Percentiles rank a stretch among this genome's conserved stretches.
Conservation (phyloP, 2,113 vertebrate species). For the Kryptolebias marmoratus region DNA sequence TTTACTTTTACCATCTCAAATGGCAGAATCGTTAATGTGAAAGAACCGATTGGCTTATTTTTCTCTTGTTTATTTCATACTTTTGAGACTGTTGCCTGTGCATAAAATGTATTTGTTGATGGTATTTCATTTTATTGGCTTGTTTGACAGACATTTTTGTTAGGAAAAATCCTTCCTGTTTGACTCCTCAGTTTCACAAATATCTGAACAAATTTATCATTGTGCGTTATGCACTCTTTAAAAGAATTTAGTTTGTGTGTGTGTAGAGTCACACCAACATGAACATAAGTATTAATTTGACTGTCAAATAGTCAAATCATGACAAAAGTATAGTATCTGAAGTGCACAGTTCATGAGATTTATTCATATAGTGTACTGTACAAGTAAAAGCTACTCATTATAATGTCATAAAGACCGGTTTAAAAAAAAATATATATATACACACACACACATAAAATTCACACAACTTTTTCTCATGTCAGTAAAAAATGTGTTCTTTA, state of each 20-base stretch:
- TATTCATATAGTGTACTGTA: too few species aligned
- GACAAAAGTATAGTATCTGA: constrained; percentile 1
- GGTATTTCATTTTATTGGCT: neutral
- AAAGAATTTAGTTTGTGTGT: neutral
- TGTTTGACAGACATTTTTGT: neutral
- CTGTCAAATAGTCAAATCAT: neutral
- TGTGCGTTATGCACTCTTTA: too few species aligned
- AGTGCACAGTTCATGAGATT: constrained; percentile 29
- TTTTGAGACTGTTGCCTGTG: neutral
- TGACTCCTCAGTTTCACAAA: neutral
- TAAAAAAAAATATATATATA: too few species aligned
- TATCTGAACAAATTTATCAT: neutral
- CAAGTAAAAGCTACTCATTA: too few species aligned
- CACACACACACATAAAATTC: too few species aligned
- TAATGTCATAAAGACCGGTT: too few species aligned
- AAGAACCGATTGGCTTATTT: neutral
- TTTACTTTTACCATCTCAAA: neutral
- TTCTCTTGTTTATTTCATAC: constrained; percentile 1
- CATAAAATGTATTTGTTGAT: neutral
- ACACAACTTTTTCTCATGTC: too few species aligned
- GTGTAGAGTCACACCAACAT: constrained; percentile 40
- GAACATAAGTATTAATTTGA: constrained; percentile 37
- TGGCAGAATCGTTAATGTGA: neutral
- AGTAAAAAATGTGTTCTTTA: too few species aligned
- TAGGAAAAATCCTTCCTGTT: neutral